These are phyloP conservation scores for Caenorhabditis japonica DNA, from an alignment of 2,888 invertebrate genomes.

Conservation along the genomic window DNA sequence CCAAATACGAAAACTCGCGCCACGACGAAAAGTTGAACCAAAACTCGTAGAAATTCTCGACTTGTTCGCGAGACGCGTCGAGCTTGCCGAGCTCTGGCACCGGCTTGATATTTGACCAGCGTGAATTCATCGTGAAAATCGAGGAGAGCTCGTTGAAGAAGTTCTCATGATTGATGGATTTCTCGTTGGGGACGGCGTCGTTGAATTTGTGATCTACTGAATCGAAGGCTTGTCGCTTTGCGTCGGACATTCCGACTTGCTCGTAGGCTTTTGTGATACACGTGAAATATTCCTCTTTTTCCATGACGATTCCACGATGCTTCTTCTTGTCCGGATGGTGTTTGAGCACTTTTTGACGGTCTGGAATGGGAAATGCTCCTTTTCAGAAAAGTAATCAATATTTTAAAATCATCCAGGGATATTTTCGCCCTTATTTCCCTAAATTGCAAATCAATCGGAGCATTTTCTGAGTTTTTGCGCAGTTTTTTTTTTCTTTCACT, in stretches of 20 bases:
- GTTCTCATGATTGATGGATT: slow-evolving; percentile 80
- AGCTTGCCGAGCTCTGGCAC: slow-evolving; percentile 88
- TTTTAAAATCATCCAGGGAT: too few species aligned
- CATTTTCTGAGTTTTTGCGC: too few species aligned
- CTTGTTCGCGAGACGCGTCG: slow-evolving; percentile 86
- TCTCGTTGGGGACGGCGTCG: slow-evolving; percentile 86
- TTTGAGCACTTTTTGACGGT: slow-evolving; percentile 87
- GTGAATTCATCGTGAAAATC: slow-evolving; percentile 80
- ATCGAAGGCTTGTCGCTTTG: slow-evolving; percentile 91
- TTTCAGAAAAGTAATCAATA: too few species aligned
- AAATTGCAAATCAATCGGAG: too few species aligned
- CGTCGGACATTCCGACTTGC: slow-evolving; percentile 69
- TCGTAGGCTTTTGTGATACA: slow-evolving; percentile 88
- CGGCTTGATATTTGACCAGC: slow-evolving; percentile 91
- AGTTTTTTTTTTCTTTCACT: too few species aligned
- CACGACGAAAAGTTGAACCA: slow-evolving; percentile 98
- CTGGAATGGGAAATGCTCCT: slow-evolving; percentile 78
- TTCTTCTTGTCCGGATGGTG: slow-evolving; percentile 99
- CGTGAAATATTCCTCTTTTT: slow-evolving; percentile 94
- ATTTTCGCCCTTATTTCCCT: too few species aligned
- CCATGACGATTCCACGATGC: slow-evolving; percentile 82
- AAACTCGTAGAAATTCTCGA: slow-evolving; percentile 94
- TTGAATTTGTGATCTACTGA: slow-evolving; percentile 96
- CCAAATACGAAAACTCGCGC: slow-evolving; percentile 96
- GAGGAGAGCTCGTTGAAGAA: slow-evolving; percentile 82